Evolutionary conservation across 2,888 invertebrate genomes (phyloP).

Genomic region (Tortricodes alternella): DNA sequence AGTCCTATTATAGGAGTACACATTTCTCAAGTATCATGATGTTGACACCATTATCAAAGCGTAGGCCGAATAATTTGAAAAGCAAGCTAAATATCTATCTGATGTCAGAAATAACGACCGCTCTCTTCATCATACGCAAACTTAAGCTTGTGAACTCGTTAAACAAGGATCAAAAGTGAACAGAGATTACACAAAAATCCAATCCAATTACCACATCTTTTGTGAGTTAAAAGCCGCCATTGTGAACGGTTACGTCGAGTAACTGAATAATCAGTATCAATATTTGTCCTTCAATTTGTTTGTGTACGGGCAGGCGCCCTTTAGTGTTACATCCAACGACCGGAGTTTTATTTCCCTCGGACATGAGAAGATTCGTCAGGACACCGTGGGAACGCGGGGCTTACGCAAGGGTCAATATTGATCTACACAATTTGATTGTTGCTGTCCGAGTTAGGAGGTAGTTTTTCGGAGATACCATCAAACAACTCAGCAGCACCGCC

Average conservation of each 20-base stretch:
- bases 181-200: conserved; percentile 68
- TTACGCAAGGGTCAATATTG: conserved; percentile 73
- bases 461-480: conserved; percentile 61
- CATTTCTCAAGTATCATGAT: conserved; percentile 16
- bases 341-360: conserved; percentile 49
- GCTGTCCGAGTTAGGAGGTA: conserved; percentile 57
- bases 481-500: conserved; percentile 58
- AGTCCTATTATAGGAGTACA: neutral
- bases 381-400: conserved; percentile 73
- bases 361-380: conserved; percentile 73
- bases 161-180: conserved; percentile 69
- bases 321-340: conserved; percentile 61
- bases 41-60: conserved; percentile 29
- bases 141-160: conserved; percentile 47
- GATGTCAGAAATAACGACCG: neutral
- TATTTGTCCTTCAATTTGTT: conserved; percentile 77
- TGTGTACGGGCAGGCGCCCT: conserved; percentile 63
- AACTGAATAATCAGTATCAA: conserved; percentile 71
- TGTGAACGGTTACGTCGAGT: conserved; percentile 52
- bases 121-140: conserved; percentile 40
- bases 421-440: conserved; percentile 64
- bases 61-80: conserved; percentile 11
- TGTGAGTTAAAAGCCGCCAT: conserved; percentile 77
- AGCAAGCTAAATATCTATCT: conserved; percentile 6
- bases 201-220: conserved; percentile 76